A percentile compares a stretch with the other conserved stretches of the same genome.
phyloP scores from a whole-genome alignment of 2,888 invertebrate species.

The Drosophila melanosoma region DNA sequence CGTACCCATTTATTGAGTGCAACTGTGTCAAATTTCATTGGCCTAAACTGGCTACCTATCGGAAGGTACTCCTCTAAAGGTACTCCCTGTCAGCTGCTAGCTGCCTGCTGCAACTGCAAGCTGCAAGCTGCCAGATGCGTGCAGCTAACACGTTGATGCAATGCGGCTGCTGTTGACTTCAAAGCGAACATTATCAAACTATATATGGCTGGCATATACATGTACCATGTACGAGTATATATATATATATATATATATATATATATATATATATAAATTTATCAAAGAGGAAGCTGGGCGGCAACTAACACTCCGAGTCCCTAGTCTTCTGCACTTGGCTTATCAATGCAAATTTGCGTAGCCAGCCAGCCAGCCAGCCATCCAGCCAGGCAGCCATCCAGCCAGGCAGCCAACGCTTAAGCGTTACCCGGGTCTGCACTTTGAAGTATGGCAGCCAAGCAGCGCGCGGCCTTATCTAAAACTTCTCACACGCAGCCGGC shows the following conservation, averaged over 20 bases:
- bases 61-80: background rate
- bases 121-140: background rate
- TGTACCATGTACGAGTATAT: background rate
- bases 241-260: conserved; percentile 14
- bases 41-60: background rate
- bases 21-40: background rate
- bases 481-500: conserved; percentile 78
- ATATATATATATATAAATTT: conserved; percentile 5
- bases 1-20: background rate
- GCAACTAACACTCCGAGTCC: conserved; percentile 40
- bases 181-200: conserved; percentile 53
- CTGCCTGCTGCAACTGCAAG: no score
- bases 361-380: conserved; percentile 7
- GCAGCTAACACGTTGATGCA: conserved; percentile 24
- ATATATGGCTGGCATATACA: conserved; percentile 22
- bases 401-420: conserved; percentile 26
- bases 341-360: conserved; percentile 73
- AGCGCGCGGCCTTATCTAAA: conserved; percentile 65
- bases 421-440: conserved; percentile 35
- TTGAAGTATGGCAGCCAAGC: conserved; percentile 64
- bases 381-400: conserved; percentile 26
- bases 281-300: conserved; percentile 54
- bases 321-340: conserved; percentile 25
- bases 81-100: background rate
- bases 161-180: conserved; percentile 49